phyloP scores from a whole-genome alignment of 2,888 invertebrate species.

The Podotricha telesiphe region DNA sequence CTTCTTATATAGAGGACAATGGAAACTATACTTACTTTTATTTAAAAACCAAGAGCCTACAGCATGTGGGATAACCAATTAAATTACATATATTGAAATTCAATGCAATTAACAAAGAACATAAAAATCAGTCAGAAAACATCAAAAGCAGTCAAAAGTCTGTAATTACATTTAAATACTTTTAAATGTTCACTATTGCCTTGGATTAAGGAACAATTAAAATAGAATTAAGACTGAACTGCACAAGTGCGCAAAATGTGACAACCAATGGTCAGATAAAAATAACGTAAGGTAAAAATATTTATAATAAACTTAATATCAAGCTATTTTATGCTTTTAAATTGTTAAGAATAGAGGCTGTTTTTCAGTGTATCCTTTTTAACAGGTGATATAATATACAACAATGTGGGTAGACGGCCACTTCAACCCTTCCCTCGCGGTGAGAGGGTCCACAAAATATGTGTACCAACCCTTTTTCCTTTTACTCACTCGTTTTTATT shows the following conservation, averaged over 20 bases:
- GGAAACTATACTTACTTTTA: not conserved
- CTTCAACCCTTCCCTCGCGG: constrained; percentile 66
- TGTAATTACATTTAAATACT: not conserved
- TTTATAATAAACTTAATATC: constrained; percentile 15
- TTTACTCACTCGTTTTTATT: constrained; percentile 57
- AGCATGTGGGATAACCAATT: not conserved
- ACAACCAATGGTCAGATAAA: constrained; percentile 41
- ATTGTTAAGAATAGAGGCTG: constrained; percentile 23
- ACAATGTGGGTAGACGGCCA: constrained; percentile 48
- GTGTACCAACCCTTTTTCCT: constrained; percentile 54
- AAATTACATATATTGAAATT: not conserved
- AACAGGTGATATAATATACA: constrained; percentile 45
- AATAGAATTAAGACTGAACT: constrained; percentile 51
- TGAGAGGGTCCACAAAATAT: constrained; percentile 60
- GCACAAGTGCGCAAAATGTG: constrained; percentile 45
- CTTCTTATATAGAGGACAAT: not conserved
- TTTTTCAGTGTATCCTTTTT: constrained; percentile 24
- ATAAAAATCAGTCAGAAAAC: too few species aligned
- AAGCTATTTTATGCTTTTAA: constrained; percentile 31
- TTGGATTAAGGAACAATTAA: constrained; percentile 55
- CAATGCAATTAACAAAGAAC: not conserved
- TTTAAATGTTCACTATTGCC: not conserved
- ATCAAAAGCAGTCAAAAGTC: not conserved
- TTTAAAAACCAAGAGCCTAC: not conserved
- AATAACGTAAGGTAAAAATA: constrained; percentile 34